Evolutionary conservation across 2,888 invertebrate species (phyloP).

Genomic region (Eilema griseolum): DNA sequence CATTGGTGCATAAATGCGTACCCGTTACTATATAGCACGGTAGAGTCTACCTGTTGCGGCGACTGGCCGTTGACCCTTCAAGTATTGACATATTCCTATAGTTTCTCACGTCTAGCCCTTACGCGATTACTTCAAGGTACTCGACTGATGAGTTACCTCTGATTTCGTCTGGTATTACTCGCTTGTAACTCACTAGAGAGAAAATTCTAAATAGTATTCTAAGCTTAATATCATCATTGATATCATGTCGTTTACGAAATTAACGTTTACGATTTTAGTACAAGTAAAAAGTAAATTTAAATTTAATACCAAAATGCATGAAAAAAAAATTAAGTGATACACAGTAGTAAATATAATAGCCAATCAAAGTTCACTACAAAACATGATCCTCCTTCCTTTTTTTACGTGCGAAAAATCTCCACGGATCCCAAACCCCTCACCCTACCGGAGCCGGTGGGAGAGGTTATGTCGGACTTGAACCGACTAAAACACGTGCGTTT

Average conservation of each 20-base stretch:
- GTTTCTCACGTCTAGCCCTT: slow-evolving; percentile 83
- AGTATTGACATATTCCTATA: slow-evolving; percentile 87
- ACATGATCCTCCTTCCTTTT: no score
- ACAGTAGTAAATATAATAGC: neutral
- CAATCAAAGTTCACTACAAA: no score
- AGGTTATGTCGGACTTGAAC: no score
- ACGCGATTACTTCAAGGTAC: slow-evolving; percentile 67
- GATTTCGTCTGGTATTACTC: slow-evolving; percentile 23
- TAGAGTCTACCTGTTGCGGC: slow-evolving; percentile 74
- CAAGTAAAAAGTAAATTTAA: neutral
- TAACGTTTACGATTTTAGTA: neutral
- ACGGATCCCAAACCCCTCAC: no score
- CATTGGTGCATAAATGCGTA: slow-evolving; percentile 46
- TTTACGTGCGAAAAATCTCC: no score
- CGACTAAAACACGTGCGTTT: no score
- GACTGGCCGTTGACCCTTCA: slow-evolving; percentile 84
- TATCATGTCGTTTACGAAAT: neutral
- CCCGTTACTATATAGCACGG: slow-evolving; percentile 76
- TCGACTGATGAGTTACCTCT: slow-evolving; percentile 47
- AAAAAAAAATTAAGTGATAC: neutral
- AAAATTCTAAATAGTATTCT: neutral
- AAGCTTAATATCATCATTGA: neutral
- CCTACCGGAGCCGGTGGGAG: no score
- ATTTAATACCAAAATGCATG: neutral
- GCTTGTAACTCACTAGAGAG: slow-evolving; percentile 1